Evolutionary conservation across 2,797 vertebrate genomes (phyloP).

Genomic region (Paratrypauchen microcephalus): DNA sequence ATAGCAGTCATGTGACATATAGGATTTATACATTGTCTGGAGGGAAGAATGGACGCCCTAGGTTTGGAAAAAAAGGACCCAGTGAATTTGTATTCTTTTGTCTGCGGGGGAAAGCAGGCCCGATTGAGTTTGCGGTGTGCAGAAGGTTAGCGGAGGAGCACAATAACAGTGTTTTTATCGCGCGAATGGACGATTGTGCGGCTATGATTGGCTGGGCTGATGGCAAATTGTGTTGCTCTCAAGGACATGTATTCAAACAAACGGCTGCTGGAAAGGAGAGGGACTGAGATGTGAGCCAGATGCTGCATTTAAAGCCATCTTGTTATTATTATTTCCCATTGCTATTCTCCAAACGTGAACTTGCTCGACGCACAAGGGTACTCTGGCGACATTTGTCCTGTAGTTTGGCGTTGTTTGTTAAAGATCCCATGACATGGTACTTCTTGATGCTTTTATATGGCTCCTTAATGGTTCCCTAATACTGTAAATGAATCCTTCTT

Average conservation of each 20-base stretch:
- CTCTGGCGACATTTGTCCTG: conserved; percentile 34
- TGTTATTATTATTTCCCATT: conserved; percentile 61
- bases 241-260: conserved; percentile 70
- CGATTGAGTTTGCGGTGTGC: conserved; percentile 73
- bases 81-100: conserved; percentile 73
- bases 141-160: conserved; percentile 63
- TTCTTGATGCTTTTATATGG: no score
- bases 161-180: conserved; percentile 67
- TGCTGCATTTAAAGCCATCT: conserved; percentile 46
- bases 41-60: conserved; percentile 54
- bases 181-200: conserved; percentile 63
- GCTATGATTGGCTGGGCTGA: conserved; percentile 52
- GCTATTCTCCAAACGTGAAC: conserved; percentile 23
- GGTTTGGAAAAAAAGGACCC: conserved; percentile 38
- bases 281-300: conserved; percentile 26
- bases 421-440: no score
- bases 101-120: conserved; percentile 51
- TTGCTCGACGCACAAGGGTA: conserved; percentile 39
- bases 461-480: no score
- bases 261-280: conserved; percentile 37
- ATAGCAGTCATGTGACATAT: conserved; percentile 57
- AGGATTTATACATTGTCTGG: conserved; percentile 59
- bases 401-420: not conserved
- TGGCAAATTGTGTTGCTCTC: conserved; percentile 68
- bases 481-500: no score